phyloP scores from a whole-genome alignment of 1,140 invertebrate genomes.

The Protaetia brevitarsis region DNA sequence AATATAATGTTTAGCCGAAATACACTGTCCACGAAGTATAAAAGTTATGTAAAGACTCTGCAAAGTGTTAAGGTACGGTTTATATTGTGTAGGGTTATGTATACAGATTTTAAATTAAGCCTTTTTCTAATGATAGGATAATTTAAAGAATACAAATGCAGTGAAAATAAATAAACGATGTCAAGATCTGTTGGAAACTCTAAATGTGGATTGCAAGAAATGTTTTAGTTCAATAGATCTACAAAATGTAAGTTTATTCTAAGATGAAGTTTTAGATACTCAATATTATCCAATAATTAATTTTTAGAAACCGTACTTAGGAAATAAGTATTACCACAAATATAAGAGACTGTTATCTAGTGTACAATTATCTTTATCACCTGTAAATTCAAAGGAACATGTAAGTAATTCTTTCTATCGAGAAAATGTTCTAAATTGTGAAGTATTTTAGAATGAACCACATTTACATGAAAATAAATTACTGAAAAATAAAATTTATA shows the following conservation, averaged over 20 bases:
- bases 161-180: not conserved
- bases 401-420: not conserved
- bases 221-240: not conserved
- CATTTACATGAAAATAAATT: not conserved
- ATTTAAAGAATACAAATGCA: not conserved
- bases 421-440: not conserved
- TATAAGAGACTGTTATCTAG: not conserved
- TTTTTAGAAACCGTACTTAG: not conserved
- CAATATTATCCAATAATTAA: not conserved
- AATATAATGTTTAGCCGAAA: constrained; percentile 30
- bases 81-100: constrained; percentile 4
- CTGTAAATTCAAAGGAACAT: not conserved
- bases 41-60: constrained; percentile 17
- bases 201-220: not conserved
- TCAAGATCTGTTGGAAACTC: not conserved
- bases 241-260: not conserved
- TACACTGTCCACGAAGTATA: constrained; percentile 27
- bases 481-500: not conserved
- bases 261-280: not conserved
- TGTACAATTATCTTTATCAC: not conserved
- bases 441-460: not conserved
- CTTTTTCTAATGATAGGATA: not conserved
- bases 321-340: not conserved
- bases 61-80: constrained; percentile 22
- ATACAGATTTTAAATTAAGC: not conserved